phyloP scores from a whole-genome alignment of 1,140 invertebrate genomes.

The Diabrotica virgifera region DNA sequence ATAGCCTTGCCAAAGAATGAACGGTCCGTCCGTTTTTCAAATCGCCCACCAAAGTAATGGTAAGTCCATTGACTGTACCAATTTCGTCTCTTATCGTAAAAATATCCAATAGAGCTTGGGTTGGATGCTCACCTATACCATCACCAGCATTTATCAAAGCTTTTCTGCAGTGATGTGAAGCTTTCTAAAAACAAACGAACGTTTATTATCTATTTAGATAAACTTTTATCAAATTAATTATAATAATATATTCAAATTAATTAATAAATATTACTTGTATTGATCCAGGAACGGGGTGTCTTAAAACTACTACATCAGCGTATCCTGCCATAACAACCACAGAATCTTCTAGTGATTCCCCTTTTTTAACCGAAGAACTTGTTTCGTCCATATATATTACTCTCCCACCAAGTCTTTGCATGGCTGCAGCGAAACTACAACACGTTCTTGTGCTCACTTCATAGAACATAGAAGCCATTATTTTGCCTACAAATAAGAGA shows the following conservation, averaged over 20 bases:
- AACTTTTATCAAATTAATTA: too few relatives aligned
- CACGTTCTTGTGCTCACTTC: slow-evolving; percentile 95
- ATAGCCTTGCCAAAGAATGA: slow-evolving; percentile 89
- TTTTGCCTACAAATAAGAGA: slow-evolving; percentile 56
- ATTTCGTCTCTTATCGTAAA: slow-evolving; percentile 99
- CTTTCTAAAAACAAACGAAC: slow-evolving; percentile 57
- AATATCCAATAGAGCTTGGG: slow-evolving; percentile 94
- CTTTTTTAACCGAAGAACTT: slow-evolving; percentile 93
- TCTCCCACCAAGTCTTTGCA: slow-evolving; percentile 90
- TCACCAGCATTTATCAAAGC: slow-evolving; percentile 98
- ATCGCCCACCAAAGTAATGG: slow-evolving; percentile 92
- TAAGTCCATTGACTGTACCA: slow-evolving; percentile 95
- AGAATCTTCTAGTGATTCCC: slow-evolving; percentile 91
- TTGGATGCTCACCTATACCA: slow-evolving; percentile 97
- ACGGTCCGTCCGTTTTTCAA: slow-evolving; percentile 97
- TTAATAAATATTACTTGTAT: slow-evolving; percentile 63
- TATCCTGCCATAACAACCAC: slow-evolving; percentile 83
- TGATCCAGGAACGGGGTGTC: slow-evolving; percentile 92
- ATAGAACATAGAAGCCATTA: slow-evolving; percentile 96
- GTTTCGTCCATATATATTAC: slow-evolving; percentile 87
- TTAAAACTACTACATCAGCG: slow-evolving; percentile 87
- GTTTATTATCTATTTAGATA: background rate
- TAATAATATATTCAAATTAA: too few relatives aligned
- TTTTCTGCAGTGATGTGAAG: slow-evolving; percentile 75
- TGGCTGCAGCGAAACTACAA: slow-evolving; percentile 94